phyloP scores from a whole-genome alignment of 2,888 invertebrate species.

The Melanargia galathea region DNA sequence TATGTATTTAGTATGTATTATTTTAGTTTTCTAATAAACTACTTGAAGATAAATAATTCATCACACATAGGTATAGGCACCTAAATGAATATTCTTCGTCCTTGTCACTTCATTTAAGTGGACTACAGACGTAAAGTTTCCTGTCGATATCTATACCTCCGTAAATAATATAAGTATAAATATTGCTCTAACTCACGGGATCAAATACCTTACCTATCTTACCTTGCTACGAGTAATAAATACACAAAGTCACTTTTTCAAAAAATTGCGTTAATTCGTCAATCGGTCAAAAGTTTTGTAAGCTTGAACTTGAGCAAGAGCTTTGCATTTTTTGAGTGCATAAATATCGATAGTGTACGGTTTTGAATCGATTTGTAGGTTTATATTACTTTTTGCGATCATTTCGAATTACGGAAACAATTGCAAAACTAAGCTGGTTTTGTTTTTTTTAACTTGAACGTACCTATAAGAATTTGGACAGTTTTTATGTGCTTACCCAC shows the following conservation, averaged over 20 bases:
- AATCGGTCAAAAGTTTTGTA: too few relatives aligned
- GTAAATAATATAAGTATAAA: slow-evolving; percentile 4
- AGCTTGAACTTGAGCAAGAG: too few relatives aligned
- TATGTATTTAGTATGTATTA: too few relatives aligned
- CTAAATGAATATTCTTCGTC: not conserved
- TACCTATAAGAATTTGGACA: slow-evolving; percentile 2
- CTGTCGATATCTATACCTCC: not conserved
- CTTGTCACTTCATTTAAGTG: not conserved
- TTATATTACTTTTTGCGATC: too few relatives aligned
- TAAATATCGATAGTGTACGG: too few relatives aligned
- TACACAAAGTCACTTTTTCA: slow-evolving; percentile 31
- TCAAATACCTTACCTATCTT: slow-evolving; percentile 29
- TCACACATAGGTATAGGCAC: too few relatives aligned
- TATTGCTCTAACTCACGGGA: slow-evolving; percentile 30
- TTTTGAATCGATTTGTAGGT: too few relatives aligned
- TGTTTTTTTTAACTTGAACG: slow-evolving; percentile 13
- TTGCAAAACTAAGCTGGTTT: too few relatives aligned
- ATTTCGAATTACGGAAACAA: too few relatives aligned
- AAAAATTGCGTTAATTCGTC: slow-evolving; percentile 25
- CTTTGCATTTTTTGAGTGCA: too few relatives aligned
- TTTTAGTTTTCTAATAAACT: too few relatives aligned
- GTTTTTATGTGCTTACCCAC: not conserved
- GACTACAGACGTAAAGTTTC: not conserved
- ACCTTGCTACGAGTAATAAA: slow-evolving; percentile 22
- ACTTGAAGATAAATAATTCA: too few relatives aligned